Conservation (phyloP, 2,797 vertebrate genomes). For the Coreius guichenoti region DNA sequence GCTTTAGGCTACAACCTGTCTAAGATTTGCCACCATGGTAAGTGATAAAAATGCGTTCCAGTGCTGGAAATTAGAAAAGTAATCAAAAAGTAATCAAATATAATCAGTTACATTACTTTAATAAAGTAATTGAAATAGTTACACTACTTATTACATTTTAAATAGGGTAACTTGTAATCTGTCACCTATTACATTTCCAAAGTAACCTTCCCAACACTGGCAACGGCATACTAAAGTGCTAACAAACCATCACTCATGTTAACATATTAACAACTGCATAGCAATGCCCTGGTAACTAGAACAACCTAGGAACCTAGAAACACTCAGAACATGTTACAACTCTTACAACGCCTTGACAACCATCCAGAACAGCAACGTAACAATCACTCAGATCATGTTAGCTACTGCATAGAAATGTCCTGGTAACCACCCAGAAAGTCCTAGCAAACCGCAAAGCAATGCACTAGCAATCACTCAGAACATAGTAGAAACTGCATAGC, state of each 20-base stretch:
- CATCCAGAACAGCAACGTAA: neutral
- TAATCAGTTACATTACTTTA: too few relatives aligned
- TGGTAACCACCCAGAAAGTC: neutral
- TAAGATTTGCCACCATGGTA: too few relatives aligned
- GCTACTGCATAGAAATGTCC: neutral
- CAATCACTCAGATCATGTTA: neutral
- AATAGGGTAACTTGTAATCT: too few relatives aligned
- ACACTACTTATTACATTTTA: too few relatives aligned
- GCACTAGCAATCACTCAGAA: neutral
- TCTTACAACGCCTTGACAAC: neutral
- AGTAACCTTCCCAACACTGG: too few relatives aligned
- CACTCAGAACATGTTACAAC: neutral
- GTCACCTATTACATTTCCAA: too few relatives aligned
- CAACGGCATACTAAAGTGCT: neutral
- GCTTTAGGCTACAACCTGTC: too few relatives aligned
- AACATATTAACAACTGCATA: neutral
- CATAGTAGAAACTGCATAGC: neutral
- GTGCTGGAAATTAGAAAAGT: too few relatives aligned
- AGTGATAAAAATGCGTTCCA: too few relatives aligned
- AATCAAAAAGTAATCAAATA: too few relatives aligned
- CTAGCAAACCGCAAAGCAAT: neutral
- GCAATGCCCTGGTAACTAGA: neutral
- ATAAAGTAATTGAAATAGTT: too few relatives aligned
- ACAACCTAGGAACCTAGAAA: neutral
- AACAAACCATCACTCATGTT: neutral